A percentile compares a stretch with the other conserved stretches of the same genome.
phyloP scores from a whole-genome alignment of 2,888 invertebrate genomes.

The Pherbina coryleti region DNA sequence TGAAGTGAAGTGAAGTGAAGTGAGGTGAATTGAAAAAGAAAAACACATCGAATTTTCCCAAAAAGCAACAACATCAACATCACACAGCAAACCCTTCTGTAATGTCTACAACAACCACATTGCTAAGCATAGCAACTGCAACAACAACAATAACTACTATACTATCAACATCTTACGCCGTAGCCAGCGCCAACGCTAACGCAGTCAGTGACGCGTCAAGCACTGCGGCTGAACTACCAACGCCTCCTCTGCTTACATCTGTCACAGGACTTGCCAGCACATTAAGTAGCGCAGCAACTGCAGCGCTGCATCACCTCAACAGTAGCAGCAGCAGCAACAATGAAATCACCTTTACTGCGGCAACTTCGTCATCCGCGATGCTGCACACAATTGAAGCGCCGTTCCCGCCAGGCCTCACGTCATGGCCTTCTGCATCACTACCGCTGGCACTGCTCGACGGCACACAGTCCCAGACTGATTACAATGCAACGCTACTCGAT shows the following conservation, averaged over 20 bases:
- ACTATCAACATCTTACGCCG: conserved; percentile 30
- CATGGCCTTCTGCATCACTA: conserved; percentile 40
- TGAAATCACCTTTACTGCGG: neutral
- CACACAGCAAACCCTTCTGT: conserved; percentile 38
- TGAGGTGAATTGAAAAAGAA: neutral
- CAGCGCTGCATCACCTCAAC: conserved; percentile 20
- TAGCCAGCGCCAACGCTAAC: conserved; percentile 35
- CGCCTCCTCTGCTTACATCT: conserved; percentile 49
- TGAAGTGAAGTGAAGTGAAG: neutral
- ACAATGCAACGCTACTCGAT: conserved; percentile 52
- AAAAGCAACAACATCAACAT: neutral
- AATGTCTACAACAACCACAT: conserved; percentile 48
- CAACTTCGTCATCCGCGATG: conserved; percentile 27
- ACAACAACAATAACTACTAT: conserved; percentile 40
- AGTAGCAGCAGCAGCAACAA: conserved; percentile 3
- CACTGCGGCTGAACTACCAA: conserved; percentile 42
- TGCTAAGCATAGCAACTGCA: conserved; percentile 32
- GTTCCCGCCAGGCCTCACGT: conserved; percentile 45
- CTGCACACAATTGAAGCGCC: conserved; percentile 45
- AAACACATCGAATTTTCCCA: neutral
- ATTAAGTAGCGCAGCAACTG: conserved; percentile 9
- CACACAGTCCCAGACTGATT: conserved; percentile 38
- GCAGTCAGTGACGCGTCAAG: neutral
- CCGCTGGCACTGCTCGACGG: conserved; percentile 51
- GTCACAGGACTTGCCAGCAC: conserved; percentile 33